Evolutionary conservation across 1,140 invertebrate species (phyloP).

Genomic region (Neoseiulus cucumeris): DNA sequence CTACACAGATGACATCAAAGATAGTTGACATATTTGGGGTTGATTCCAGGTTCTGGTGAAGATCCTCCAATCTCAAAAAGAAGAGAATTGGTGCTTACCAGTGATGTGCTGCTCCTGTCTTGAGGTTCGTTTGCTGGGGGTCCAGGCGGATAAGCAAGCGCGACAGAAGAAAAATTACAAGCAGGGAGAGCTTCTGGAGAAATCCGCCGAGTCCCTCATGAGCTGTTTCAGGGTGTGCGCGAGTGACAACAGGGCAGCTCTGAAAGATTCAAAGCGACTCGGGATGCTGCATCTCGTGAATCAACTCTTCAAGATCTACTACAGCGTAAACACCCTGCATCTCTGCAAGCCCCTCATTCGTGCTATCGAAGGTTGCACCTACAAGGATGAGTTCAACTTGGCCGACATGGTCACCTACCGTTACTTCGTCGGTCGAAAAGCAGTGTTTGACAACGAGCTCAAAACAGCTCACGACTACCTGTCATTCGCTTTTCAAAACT

Average conservation of each 20-base stretch:
- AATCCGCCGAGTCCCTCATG: slow-evolving; percentile 82
- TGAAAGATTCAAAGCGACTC: slow-evolving; percentile 74
- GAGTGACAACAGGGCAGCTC: slow-evolving; percentile 59
- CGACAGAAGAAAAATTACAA: slow-evolving; percentile 17
- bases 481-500: slow-evolving; percentile 76
- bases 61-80: slow-evolving; percentile 64
- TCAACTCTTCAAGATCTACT: slow-evolving; percentile 94
- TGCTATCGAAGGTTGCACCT: slow-evolving; percentile 72
- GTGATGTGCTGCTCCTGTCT: slow-evolving; percentile 70
- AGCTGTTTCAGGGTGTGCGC: slow-evolving; percentile 85
- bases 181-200: slow-evolving; percentile 58
- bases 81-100: slow-evolving; percentile 86
- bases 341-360: slow-evolving; percentile 87
- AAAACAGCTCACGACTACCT: slow-evolving; percentile 74
- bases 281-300: slow-evolving; percentile 91
- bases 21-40: too few species aligned
- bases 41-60: slow-evolving; percentile 43
- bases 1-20: too few species aligned
- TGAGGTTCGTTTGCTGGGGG: slow-evolving; percentile 61
- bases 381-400: slow-evolving; percentile 67
- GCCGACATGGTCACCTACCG: slow-evolving; percentile 72
- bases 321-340: slow-evolving; percentile 75
- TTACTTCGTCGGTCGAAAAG: slow-evolving; percentile 88
- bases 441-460: slow-evolving; percentile 95
- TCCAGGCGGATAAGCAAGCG: slow-evolving; percentile 18